Conservation (phyloP, 1,140 invertebrate genomes). For the Brachionus plicatilis region DNA sequence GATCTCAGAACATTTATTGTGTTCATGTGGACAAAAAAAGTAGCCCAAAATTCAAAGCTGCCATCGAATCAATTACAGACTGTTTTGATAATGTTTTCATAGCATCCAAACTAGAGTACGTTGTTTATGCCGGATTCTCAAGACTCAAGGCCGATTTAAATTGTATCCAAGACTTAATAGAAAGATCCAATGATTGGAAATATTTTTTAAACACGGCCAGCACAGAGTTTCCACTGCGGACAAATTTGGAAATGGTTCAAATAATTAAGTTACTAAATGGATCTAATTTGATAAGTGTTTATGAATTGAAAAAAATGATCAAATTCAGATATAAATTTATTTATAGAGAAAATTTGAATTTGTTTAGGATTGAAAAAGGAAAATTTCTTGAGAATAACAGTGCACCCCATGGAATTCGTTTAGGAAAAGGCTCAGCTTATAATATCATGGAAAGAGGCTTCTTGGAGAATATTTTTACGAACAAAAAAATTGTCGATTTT, state of each 20-base stretch:
- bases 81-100: constrained; percentile 50
- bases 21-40: constrained; percentile 48
- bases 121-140: constrained; percentile 41
- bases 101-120: constrained; percentile 16
- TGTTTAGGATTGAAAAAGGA: neutral
- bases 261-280: constrained; percentile 47
- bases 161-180: constrained; percentile 42
- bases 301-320: neutral
- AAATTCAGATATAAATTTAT: constrained; percentile 39
- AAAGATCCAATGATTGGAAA: constrained; percentile 43
- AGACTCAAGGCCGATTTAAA: constrained; percentile 43
- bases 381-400: neutral
- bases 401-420: constrained; percentile 37
- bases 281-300: constrained; percentile 41
- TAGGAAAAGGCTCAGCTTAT: constrained; percentile 48
- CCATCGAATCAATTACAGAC: constrained; percentile 42
- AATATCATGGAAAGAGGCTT: constrained; percentile 46
- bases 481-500: constrained; percentile 46
- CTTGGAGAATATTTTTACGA: constrained; percentile 47
- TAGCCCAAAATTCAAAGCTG: constrained; percentile 30
- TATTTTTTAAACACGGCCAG: constrained; percentile 49
- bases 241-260: neutral
- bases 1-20: constrained; percentile 51
- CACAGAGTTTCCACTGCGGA: constrained; percentile 47
- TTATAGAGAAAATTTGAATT: neutral